Percentiles rank a stretch among this genome's conserved stretches.
phyloP scores from a whole-genome alignment of 2,797 vertebrate species.

The Perodicticus potto region DNA sequence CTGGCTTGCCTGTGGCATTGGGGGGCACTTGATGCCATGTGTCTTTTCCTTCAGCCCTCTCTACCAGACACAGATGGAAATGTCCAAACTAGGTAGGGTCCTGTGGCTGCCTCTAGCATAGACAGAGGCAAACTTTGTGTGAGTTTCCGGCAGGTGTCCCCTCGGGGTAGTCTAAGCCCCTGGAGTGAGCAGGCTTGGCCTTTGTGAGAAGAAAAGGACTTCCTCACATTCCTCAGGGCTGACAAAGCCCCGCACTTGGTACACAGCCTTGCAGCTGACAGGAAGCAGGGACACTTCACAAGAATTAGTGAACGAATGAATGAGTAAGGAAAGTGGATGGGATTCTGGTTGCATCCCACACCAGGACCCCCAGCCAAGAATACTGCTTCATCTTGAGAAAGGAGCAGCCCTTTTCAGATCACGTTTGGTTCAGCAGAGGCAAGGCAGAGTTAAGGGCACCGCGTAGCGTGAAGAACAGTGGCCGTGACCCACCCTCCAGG shows the following conservation, averaged over 20 bases:
- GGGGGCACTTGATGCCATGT: not conserved
- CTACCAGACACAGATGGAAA: not conserved
- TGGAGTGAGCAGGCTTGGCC: not conserved
- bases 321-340: not conserved
- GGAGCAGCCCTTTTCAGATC: not conserved
- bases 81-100: not conserved
- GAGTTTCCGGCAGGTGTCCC: not conserved
- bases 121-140: not conserved
- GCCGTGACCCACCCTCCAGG: not conserved
- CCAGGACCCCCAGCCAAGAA: too few relatives aligned
- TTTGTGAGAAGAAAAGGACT: not conserved
- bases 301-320: not conserved
- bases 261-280: not conserved
- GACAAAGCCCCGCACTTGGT: rapidly evolving
- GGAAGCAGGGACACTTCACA: not conserved
- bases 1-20: not conserved
- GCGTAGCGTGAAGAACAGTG: rapidly evolving
- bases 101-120: not conserved
- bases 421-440: not conserved
- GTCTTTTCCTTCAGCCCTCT: not conserved
- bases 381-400: not conserved
- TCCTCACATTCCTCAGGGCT: rapidly evolving
- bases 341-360: rapidly evolving
- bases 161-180: not conserved
- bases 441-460: not conserved